Percentiles rank a stretch among this genome's conserved stretches.
phyloP scores from a whole-genome alignment of 2,888 invertebrate genomes.

The Troglohyphantes excavatus region DNA sequence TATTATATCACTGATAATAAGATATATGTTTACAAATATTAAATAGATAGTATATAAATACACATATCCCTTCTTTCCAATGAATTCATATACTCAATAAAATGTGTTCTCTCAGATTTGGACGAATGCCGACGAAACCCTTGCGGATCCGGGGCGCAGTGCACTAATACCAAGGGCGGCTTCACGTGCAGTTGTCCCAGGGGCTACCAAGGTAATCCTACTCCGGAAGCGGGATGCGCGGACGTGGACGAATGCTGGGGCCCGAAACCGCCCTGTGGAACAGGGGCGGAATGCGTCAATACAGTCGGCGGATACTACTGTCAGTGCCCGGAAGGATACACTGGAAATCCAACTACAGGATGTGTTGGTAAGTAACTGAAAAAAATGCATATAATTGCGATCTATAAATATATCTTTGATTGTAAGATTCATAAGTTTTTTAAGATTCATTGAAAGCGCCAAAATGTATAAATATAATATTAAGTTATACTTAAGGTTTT shows the following conservation, averaged over 20 bases:
- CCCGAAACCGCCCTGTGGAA: constrained; percentile 86
- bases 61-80: not conserved
- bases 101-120: constrained; percentile 78
- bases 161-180: constrained; percentile 90
- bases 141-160: constrained; percentile 91
- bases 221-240: constrained; percentile 83
- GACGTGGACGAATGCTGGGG: constrained; percentile 85
- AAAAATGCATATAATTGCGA: too few relatives aligned
- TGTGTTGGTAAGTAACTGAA: constrained; percentile 75
- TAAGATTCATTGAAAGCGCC: too few relatives aligned
- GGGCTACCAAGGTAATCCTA: constrained; percentile 82
- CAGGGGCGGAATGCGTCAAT: constrained; percentile 91
- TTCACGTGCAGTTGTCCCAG: constrained; percentile 92
- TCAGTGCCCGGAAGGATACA: constrained; percentile 89
- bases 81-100: not conserved
- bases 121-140: constrained; percentile 83
- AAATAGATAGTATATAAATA: not conserved
- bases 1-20: not conserved
- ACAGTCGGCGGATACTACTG: constrained; percentile 90
- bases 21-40: not conserved
- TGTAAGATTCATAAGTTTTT: too few relatives aligned
- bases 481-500: too few relatives aligned
- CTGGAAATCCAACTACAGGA: constrained; percentile 88
- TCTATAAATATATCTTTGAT: too few relatives aligned
- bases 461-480: too few relatives aligned